Evolutionary conservation across 37 sponge, comb jelly and placozoan species (phyloP).

Genomic region (Chondrilla cf. caribensis): DNA sequence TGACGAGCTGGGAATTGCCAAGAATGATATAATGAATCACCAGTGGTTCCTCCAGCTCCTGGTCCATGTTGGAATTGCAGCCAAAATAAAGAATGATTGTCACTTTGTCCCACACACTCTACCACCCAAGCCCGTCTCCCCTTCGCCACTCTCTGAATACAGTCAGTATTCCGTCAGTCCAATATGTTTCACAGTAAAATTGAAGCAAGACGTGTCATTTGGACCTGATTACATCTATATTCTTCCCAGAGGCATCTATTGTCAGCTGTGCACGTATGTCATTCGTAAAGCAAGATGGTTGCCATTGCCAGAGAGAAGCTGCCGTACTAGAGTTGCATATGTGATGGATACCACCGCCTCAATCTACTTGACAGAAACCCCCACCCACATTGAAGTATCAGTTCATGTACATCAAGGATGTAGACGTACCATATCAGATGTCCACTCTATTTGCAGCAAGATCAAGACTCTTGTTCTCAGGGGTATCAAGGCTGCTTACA

Average conservation of each 20-base stretch:
- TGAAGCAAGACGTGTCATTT: background rate
- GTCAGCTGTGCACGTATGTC: background rate
- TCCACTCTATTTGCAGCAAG: too few relatives aligned
- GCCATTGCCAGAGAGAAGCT: too few relatives aligned
- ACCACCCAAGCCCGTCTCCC: background rate
- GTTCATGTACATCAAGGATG: too few relatives aligned
- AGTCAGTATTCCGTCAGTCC: background rate
- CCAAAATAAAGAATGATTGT: background rate
- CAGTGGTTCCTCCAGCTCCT: background rate
- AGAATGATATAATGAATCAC: background rate
- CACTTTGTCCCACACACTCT: background rate
- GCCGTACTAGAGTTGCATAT: too few relatives aligned
- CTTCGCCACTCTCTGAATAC: background rate
- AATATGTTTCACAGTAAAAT: background rate
- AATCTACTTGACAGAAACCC: too few relatives aligned
- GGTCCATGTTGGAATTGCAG: background rate
- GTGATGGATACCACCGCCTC: too few relatives aligned
- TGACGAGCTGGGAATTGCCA: background rate
- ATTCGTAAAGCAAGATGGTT: too few relatives aligned
- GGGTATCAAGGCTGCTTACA: too few relatives aligned
- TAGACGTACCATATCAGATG: too few relatives aligned
- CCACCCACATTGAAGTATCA: too few relatives aligned
- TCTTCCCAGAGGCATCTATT: background rate
- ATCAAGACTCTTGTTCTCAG: too few relatives aligned
- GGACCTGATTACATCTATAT: background rate